Percentiles rank a stretch among this genome's conserved stretches.
Evolutionary conservation across 2,888 invertebrate genomes (phyloP).

Genomic region (Deladenus siricidicola): DNA sequence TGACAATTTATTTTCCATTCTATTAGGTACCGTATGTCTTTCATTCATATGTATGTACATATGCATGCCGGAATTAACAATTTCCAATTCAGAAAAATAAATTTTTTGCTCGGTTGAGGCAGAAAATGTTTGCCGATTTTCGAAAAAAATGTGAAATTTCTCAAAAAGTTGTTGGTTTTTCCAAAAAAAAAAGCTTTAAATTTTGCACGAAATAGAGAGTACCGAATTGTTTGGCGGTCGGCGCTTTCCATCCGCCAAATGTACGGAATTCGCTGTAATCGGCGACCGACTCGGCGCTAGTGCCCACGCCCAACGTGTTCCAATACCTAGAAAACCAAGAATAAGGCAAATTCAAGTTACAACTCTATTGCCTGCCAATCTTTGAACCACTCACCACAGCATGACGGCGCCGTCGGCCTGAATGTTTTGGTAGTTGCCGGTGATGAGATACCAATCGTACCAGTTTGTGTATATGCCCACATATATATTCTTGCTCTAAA

Average conservation of each 20-base stretch:
- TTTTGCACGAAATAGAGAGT: neutral
- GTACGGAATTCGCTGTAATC: conserved; percentile 14
- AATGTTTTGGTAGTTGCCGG: conserved; percentile 2
- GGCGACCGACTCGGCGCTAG: conserved; percentile 9
- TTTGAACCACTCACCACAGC: conserved; percentile 16
- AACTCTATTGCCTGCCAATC: no score
- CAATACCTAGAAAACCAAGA: conserved; percentile 20
- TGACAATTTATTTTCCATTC: no score
- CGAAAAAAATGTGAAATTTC: no score
- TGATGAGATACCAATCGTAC: conserved; percentile 25
- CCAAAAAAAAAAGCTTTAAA: neutral
- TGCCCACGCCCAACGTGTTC: conserved; percentile 6
- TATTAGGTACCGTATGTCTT: no score
- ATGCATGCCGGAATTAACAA: neutral
- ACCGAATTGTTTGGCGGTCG: conserved; percentile 9
- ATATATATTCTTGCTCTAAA: conserved; percentile 12
- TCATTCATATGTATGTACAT: neutral
- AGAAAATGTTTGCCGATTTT: no score
- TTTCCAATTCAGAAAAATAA: neutral
- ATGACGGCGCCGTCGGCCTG: neutral
- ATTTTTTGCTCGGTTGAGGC: no score
- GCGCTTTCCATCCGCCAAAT: conserved; percentile 8
- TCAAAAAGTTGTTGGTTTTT: no score
- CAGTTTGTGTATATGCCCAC: conserved; percentile 23
- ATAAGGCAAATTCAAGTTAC: no score